phyloP scores from a whole-genome alignment of 2,888 invertebrate genomes.

The Dysmachus trigonus region DNA sequence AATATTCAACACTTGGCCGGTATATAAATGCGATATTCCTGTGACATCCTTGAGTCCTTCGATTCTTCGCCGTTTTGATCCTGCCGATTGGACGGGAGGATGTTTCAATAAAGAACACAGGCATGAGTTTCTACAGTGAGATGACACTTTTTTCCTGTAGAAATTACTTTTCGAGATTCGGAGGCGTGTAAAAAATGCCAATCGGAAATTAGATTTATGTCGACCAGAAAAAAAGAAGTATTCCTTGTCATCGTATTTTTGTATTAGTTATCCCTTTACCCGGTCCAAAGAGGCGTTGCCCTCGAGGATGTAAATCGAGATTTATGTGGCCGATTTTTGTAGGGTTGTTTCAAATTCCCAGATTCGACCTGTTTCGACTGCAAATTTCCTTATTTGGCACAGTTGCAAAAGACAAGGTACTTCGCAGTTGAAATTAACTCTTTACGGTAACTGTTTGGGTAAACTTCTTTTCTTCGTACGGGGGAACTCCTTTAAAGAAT shows the following conservation, averaged over 20 bases:
- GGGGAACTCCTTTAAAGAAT: constrained; percentile 38
- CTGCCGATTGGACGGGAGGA: neutral
- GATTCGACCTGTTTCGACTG: neutral
- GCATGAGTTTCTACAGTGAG: neutral
- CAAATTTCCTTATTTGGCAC: neutral
- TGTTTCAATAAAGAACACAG: neutral
- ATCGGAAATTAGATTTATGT: constrained; percentile 47
- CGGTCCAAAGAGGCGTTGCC: neutral
- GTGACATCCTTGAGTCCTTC: neutral
- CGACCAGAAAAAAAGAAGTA: constrained; percentile 8
- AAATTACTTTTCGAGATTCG: neutral
- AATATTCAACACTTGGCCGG: neutral
- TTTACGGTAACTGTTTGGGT: neutral
- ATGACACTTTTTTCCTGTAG: neutral
- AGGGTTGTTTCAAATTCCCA: neutral
- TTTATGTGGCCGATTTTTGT: neutral
- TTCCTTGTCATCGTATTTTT: neutral
- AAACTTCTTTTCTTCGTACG: neutral
- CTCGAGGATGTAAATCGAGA: neutral
- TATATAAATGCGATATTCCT: neutral
- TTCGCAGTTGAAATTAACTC: neutral
- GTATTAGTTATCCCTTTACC: neutral
- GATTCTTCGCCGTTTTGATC: neutral
- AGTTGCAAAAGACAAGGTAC: neutral
- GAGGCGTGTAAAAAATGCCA: constrained; percentile 38